Evolutionary conservation across 2,113 vertebrate species (phyloP).

Genomic region (Apteryx mantelli): DNA sequence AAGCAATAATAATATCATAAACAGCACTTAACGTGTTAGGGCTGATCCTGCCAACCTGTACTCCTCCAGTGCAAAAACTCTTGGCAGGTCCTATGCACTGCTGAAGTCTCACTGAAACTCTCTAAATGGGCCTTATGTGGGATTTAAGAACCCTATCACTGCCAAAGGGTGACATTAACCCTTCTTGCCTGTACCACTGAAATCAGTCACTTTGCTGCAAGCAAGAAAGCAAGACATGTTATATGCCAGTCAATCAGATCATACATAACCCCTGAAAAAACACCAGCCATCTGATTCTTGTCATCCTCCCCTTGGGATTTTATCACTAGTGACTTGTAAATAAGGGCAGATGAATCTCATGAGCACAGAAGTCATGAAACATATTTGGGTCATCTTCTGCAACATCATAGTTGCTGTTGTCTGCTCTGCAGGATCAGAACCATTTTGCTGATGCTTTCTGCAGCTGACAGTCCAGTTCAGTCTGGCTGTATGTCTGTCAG

Average conservation of each 20-base stretch:
- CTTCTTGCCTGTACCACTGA: not conserved
- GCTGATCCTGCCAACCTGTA: conserved; percentile 34
- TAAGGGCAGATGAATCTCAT: not conserved
- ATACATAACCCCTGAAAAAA: not conserved
- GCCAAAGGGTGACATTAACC: conserved; percentile 38
- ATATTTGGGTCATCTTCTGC: not conserved
- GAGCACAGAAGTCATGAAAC: not conserved
- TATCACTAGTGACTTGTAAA: not conserved
- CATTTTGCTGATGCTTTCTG: not conserved
- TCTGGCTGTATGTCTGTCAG: not conserved
- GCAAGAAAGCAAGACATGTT: not conserved
- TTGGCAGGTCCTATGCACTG: conserved; percentile 25
- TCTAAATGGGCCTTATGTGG: not conserved
- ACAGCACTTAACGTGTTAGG: conserved; percentile 62
- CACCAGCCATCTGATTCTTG: not conserved
- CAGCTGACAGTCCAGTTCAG: not conserved
- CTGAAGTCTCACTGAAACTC: conserved; percentile 31
- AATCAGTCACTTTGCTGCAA: not conserved
- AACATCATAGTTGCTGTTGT: not conserved
- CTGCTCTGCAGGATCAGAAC: not conserved
- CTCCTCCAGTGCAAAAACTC: conserved; percentile 40
- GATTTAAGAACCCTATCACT: not conserved
- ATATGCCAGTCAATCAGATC: not conserved
- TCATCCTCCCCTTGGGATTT: not conserved
- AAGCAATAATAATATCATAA: conserved; percentile 63